phyloP scores from a whole-genome alignment of 2,113 vertebrate genomes.

The Sylvia atricapilla region DNA sequence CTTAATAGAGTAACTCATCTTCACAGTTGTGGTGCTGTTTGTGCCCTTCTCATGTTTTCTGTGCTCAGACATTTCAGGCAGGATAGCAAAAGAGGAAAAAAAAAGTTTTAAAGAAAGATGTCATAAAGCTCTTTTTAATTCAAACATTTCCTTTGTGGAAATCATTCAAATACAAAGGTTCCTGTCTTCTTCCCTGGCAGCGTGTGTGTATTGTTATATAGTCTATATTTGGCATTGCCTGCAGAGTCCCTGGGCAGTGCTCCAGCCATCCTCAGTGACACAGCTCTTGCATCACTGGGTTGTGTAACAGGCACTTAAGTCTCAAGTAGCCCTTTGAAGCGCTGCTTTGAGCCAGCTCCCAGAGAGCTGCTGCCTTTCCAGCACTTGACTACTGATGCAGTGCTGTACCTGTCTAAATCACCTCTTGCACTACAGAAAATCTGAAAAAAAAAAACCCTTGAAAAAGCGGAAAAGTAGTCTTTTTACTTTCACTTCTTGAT shows the following conservation, averaged over 20 bases:
- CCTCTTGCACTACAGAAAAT: background rate
- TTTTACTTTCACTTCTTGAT: background rate
- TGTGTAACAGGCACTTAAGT: constrained; percentile 41
- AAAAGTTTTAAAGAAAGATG: background rate
- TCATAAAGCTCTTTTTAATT: background rate
- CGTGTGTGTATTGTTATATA: background rate
- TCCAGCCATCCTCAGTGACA: constrained; percentile 9
- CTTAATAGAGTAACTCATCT: background rate
- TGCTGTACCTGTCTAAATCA: background rate
- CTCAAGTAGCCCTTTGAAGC: constrained; percentile 27
- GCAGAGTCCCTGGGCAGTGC: background rate
- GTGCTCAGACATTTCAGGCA: background rate
- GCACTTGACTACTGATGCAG: background rate
- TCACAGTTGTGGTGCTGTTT: background rate
- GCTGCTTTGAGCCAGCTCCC: background rate
- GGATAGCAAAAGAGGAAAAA: background rate
- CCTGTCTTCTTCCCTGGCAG: background rate
- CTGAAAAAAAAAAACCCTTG: background rate
- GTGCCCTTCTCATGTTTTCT: background rate
- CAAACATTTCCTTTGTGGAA: background rate
- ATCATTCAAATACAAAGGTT: background rate
- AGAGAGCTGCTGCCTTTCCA: background rate
- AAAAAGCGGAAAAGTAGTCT: background rate
- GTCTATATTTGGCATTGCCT: constrained; percentile 12
- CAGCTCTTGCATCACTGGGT: constrained; percentile 32